phyloP scores from a whole-genome alignment of 2,113 vertebrate genomes.

The Oplegnathus fasciatus region DNA sequence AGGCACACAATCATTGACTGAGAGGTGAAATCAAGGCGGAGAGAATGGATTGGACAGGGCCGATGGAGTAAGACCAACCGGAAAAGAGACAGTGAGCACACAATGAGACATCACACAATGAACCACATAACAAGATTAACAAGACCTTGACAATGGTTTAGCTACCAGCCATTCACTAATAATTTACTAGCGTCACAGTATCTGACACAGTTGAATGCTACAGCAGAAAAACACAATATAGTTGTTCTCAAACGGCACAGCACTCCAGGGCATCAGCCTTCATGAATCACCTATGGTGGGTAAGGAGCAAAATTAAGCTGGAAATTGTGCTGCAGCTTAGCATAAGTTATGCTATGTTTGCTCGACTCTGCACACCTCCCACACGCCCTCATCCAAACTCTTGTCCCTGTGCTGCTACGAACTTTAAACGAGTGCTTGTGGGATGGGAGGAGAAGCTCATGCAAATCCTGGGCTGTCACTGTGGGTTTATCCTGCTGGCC shows the following conservation, averaged over 20 bases:
- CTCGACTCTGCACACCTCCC: constrained; percentile 46
- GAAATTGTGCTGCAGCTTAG: constrained; percentile 29
- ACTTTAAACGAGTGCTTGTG: constrained; percentile 65
- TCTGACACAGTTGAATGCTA: constrained; percentile 48
- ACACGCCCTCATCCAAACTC: constrained; percentile 38
- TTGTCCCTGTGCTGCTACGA: constrained; percentile 30
- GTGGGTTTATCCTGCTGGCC: constrained; percentile 69
- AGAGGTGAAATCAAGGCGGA: constrained; percentile 53
- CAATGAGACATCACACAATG: constrained; percentile 62
- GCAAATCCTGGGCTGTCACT: constrained; percentile 72
- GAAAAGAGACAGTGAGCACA: constrained; percentile 58
- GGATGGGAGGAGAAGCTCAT: constrained; percentile 66
- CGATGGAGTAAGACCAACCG: constrained; percentile 52
- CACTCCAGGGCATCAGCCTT: constrained; percentile 21
- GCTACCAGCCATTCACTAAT: constrained; percentile 60
- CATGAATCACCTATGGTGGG: constrained; percentile 36
- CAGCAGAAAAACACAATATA: constrained; percentile 26
- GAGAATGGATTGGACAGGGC: constrained; percentile 63
- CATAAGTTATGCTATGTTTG: constrained; percentile 51
- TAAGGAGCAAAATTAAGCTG: constrained; percentile 8
- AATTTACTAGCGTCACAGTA: constrained; percentile 57
- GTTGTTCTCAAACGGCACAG: constrained; percentile 26
- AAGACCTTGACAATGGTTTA: constrained; percentile 66
- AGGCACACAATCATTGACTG: constrained; percentile 31
- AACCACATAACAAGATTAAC: constrained; percentile 72